Base-by-base conservation (phyloP, 2,113 vertebrate genomes). In the Gadus chalcogrammus region DNA sequence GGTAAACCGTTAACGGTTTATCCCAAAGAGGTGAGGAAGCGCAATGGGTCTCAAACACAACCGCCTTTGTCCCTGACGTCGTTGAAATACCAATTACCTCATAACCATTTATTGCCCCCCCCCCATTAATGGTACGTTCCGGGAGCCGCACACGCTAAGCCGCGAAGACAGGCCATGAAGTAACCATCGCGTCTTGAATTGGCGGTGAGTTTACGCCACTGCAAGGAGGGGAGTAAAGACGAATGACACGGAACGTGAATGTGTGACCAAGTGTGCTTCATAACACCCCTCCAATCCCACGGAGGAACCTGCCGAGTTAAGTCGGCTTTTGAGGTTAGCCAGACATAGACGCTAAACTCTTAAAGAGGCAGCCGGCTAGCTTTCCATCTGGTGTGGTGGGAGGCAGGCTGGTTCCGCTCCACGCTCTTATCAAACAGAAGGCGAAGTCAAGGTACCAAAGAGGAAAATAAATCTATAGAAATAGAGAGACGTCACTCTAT, bases 281-380 rank as follows among this genome's bases (percentile, higher is more conserved):
- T 68, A 35, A 42, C 28, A 31, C 18, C 56, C 58, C 48, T 17
- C 11, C 55, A 71, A 74, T 67, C 60, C 24, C 20, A n/a, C 16
- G 12, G 63, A 59, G 27, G 64, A 66, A 67, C 38, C 13, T 24
- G 52, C 15, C n/a, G 31, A 17, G 28, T 55, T 74, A 72, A 78
- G 7, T 74, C 16, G 52, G 35, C 64, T 70, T 71, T 67, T 66
- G 56, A 67, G 67, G 61, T 76, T 38, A 70, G 15, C 38, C 31
- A 74, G 53, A 70, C 63, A 67, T 35, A 61, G 15, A 73, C 61
- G 67, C 18, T 63, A 38, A 35, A 65, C 20, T 20, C 52, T 66
- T 58, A 71, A 78, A 58, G 20, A 18, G 13, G 38, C 64, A 72
- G 61, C 60, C 15, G 15, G 28, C 16, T 8, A 15, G 16, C 59